These are phyloP conservation scores for Tetraneura akinire DNA, from an alignment of 1,140 invertebrate species.

Conservation along the genomic window DNA sequence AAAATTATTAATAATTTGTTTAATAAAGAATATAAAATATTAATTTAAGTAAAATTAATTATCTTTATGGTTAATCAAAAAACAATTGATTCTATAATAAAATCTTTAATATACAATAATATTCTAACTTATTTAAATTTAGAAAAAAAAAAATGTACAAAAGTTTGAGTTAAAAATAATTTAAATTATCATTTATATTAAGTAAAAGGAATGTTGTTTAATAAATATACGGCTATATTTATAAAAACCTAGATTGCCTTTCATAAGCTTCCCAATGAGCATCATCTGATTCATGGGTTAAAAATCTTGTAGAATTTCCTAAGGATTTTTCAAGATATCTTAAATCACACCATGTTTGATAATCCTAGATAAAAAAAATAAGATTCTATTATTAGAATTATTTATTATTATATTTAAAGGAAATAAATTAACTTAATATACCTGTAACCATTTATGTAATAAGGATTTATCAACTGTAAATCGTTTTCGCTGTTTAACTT, in stretches of 20 bases:
- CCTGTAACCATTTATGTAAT: conserved; percentile 90
- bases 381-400: background rate
- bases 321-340: conserved; percentile 83
- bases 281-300: conserved; percentile 96
- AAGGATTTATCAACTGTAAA: conserved; percentile 97
- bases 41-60: too few relatives aligned
- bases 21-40: too few relatives aligned
- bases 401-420: background rate
- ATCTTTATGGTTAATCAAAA: too few relatives aligned
- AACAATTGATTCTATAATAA: too few relatives aligned
- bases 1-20: too few relatives aligned
- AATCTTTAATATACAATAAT: too few relatives aligned
- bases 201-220: background rate
- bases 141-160: too few relatives aligned
- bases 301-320: conserved; percentile 74
- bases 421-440: conserved; percentile 56
- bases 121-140: too few relatives aligned
- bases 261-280: conserved; percentile 73
- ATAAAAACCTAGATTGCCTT: conserved; percentile 36
- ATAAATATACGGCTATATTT: background rate
- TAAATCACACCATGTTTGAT: conserved; percentile 93
- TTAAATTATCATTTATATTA: background rate
- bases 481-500: conserved; percentile 97
- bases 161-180: background rate
- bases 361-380: conserved; percentile 69